These are phyloP conservation scores for Rhincodon typus DNA, from an alignment of 2,797 vertebrate species.

Conservation along the genomic window DNA sequence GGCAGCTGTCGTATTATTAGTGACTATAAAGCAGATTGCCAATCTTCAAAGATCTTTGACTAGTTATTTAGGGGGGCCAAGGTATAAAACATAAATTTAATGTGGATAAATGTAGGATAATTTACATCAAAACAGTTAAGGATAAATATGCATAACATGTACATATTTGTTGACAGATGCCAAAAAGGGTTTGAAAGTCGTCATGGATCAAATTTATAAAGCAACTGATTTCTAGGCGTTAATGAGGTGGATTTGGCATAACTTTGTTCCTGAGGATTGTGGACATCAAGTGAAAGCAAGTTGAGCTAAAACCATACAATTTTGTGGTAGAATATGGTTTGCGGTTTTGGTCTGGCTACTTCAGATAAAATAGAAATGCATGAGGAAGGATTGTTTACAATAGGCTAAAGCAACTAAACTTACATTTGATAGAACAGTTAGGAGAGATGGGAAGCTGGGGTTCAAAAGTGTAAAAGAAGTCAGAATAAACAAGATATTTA, in stretches of 20 bases:
- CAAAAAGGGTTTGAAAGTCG: background rate
- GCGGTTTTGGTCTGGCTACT: background rate
- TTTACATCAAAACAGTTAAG: background rate
- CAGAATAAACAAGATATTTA: background rate
- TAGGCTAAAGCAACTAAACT: background rate
- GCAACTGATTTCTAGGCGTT: background rate
- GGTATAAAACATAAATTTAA: background rate
- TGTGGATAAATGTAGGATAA: background rate
- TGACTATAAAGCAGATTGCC: background rate
- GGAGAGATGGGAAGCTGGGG: background rate
- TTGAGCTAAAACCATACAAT: background rate
- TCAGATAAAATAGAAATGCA: background rate
- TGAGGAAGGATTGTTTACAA: background rate
- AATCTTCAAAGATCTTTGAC: background rate
- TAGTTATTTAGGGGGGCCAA: background rate
- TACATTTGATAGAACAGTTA: background rate
- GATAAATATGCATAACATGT: background rate
- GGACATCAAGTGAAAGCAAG: background rate
- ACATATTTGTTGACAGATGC: background rate
- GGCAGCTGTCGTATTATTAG: background rate
- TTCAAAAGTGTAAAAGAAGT: background rate
- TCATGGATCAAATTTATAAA: background rate
- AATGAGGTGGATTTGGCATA: background rate
- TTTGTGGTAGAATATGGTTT: background rate
- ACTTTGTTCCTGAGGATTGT: background rate